Evolutionary conservation across 1,140 invertebrate species (phyloP).

Genomic region (Drosophila sechellia): DNA sequence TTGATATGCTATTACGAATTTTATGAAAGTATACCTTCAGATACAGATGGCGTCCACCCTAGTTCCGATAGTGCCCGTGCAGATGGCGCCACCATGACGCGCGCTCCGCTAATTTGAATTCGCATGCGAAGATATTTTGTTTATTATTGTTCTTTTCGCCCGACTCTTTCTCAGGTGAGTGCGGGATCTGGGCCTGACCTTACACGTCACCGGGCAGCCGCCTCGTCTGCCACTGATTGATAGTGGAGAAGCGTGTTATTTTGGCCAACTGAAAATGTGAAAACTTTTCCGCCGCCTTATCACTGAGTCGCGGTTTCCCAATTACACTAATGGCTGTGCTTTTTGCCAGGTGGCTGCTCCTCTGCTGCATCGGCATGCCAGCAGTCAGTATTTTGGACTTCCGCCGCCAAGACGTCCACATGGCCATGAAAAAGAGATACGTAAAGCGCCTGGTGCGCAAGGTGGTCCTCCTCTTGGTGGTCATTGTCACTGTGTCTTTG

Average conservation of each 20-base stretch:
- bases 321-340: constrained; percentile 66
- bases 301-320: constrained; percentile 18
- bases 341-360: constrained; percentile 53
- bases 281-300: constrained; percentile 35
- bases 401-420: constrained; percentile 29
- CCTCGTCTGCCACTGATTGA: constrained; percentile 46
- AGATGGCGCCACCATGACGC: constrained; percentile 39
- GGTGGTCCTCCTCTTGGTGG: constrained; percentile 46
- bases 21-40: not conserved
- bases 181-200: not conserved
- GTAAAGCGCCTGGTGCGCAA: constrained; percentile 73
- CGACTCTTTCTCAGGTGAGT: constrained; percentile 15
- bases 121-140: not conserved
- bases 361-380: constrained; percentile 10
- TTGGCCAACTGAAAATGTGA: constrained; percentile 14
- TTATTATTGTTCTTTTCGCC: constrained; percentile 1
- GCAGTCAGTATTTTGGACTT: constrained; percentile 38
- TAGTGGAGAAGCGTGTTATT: constrained; percentile 67
- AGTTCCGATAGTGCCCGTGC: not conserved
- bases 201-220: constrained; percentile 11
- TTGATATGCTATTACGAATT: too few relatives aligned
- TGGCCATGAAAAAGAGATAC: constrained; percentile 70
- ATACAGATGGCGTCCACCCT: too few relatives aligned
- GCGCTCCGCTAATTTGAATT: constrained; percentile 36
- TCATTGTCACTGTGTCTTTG: constrained; percentile 53